Base-by-base conservation (phyloP, 2,888 invertebrate genomes). In the Synanthedon myopaeformis region DNA sequence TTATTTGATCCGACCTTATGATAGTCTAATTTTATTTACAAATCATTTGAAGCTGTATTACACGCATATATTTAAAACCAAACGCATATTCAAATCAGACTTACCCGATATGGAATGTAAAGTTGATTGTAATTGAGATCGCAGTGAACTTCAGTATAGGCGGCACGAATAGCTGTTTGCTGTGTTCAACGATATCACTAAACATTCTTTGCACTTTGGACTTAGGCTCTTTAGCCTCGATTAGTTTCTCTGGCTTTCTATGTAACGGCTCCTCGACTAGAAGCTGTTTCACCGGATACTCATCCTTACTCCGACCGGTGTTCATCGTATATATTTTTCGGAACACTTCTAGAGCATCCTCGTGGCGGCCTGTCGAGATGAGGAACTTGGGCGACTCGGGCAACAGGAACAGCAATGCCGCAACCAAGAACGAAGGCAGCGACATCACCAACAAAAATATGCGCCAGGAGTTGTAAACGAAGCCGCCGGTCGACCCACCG, bases 331-430 rank as follows among this genome's bases (percentile, higher is more conserved):
- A 96, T 63, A 96, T 95, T 61, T 91, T 90, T 58, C 91, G 90
- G 79, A 96, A 95, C 41, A 96, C 94, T 65, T 92, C 91, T 57
- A 96, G 79, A 0, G 96, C 96, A 59, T 94, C 93, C 41, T 94
- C 93, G 58, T 92, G 92, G 67, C 92, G 91, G 55, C 96, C 94
- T 60, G 92, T 92, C 49, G 93, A 90, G 58, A 97, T 87, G 53
- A 96, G 88, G 81, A 94, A 97, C 76, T 96, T 96, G 1, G 97
- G 96, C 63, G 96, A 96, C 80, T 97, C 97, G 4, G 97, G 97
- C 67, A 96, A 86, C 64, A 95, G 91, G 77, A 94, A 90, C 41
- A 97, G 89, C 61, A 96, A 85, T 58, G 92, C 91, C 54, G 94
- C 96, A 56, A 97, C 96, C 58, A 96, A 79, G 76, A 97, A 93